These are phyloP conservation scores for Lynx canadensis DNA, from an alignment of 2,113 vertebrate genomes.

Conservation along the genomic window DNA sequence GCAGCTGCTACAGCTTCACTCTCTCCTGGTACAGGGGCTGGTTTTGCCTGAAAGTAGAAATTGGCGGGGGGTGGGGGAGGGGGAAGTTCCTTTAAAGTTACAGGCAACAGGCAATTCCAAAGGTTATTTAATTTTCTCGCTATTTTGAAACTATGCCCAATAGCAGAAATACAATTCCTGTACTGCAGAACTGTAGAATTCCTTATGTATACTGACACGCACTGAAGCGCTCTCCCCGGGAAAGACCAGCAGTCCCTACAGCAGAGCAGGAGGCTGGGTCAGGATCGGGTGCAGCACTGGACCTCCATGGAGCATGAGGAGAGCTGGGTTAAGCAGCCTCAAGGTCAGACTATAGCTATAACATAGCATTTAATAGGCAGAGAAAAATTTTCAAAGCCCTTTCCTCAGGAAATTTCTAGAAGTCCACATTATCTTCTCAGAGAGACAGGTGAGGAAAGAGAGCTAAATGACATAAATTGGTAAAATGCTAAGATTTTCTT, in stretches of 20 bases:
- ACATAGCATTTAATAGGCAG: neutral
- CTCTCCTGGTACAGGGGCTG: conserved; percentile 63
- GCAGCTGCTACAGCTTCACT: conserved; percentile 58
- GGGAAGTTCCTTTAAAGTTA: neutral
- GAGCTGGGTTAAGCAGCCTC: neutral
- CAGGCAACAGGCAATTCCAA: neutral
- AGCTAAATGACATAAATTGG: neutral
- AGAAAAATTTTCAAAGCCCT: neutral
- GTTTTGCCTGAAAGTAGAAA: conserved; percentile 80
- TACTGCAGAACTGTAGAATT: neutral
- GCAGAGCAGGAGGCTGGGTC: neutral
- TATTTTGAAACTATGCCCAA: conserved; percentile 10
- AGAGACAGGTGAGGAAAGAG: neutral
- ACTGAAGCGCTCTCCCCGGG: neutral
- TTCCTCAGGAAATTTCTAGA: neutral
- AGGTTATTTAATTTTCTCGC: neutral
- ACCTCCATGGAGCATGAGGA: neutral
- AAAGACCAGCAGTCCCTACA: neutral
- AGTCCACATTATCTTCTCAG: neutral
- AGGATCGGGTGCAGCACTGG: neutral
- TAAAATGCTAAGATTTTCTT: neutral
- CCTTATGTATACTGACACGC: neutral
- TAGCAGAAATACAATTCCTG: neutral
- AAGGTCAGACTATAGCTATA: neutral
- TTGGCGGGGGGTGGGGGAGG: neutral